These are phyloP conservation scores for Pseudopodoces humilis DNA, from an alignment of 2,113 vertebrate genomes.

Conservation along the genomic window DNA sequence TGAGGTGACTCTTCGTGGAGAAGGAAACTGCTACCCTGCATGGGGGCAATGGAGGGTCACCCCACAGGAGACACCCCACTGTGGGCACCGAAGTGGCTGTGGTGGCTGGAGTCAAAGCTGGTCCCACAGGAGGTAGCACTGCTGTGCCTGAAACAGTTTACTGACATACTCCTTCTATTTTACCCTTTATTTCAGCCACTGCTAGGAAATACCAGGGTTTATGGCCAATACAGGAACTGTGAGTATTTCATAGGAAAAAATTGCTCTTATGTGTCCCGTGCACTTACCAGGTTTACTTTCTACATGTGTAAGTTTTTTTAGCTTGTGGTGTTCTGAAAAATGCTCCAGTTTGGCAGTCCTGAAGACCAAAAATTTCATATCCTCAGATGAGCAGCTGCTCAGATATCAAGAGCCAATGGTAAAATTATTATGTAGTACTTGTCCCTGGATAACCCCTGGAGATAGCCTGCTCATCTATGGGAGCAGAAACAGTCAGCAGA, in stretches of 20 bases:
- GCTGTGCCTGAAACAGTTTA: neutral
- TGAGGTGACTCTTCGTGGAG: neutral
- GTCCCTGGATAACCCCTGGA: conserved; percentile 26
- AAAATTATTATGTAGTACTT: neutral
- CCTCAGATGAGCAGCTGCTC: conserved; percentile 6
- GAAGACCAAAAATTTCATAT: neutral
- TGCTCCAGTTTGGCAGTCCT: neutral
- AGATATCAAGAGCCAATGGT: neutral
- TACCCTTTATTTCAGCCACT: neutral
- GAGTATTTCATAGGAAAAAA: neutral
- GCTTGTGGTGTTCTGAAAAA: neutral
- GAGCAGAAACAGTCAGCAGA: neutral
- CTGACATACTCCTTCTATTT: neutral
- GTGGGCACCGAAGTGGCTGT: rapidly evolving
- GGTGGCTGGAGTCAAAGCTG: neutral
- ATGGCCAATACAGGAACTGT: neutral
- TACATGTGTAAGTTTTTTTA: neutral
- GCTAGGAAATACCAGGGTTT: neutral
- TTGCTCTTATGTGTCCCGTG: neutral
- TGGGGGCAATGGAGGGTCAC: neutral
- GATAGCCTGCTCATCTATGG: neutral
- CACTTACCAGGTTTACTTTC: neutral
- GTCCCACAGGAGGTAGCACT: neutral
- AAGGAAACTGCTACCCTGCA: neutral
- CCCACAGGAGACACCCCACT: neutral